phyloP scores from a whole-genome alignment of 2,797 vertebrate genomes.

The Eulemur rubriventer region DNA sequence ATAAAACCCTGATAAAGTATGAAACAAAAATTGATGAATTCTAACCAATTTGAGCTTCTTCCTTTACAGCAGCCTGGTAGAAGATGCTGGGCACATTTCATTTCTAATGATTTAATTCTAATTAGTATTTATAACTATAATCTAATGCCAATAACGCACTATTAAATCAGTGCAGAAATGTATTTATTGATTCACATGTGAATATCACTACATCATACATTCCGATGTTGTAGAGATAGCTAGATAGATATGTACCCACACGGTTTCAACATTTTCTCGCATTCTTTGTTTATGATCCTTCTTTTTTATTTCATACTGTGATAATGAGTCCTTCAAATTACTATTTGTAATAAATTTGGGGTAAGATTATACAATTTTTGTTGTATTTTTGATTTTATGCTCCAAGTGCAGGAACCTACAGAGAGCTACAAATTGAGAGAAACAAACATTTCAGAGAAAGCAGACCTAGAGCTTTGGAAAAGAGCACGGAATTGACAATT shows the following conservation, averaged over 20 bases:
- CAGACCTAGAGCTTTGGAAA: conserved; percentile 76
- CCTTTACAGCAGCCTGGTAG: background rate
- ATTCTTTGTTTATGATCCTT: conserved; percentile 79
- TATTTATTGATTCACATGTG: conserved; percentile 69
- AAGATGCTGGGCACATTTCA: background rate
- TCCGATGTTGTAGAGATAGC: conserved; percentile 51
- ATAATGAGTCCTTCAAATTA: conserved; percentile 81
- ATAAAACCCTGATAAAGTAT: conserved; percentile 41
- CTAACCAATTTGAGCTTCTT: conserved; percentile 46
- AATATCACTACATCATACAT: conserved; percentile 58
- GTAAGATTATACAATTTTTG: conserved; percentile 78
- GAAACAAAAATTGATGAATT: conserved; percentile 65
- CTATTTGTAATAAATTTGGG: conserved; percentile 81
- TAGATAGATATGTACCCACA: conserved; percentile 22
- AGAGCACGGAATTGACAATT: conserved; percentile 63
- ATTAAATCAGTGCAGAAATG: conserved; percentile 66
- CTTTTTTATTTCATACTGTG: conserved; percentile 78
- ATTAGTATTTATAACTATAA: conserved; percentile 72
- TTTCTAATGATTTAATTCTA: conserved; percentile 72
- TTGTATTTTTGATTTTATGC: conserved; percentile 76
- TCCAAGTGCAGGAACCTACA: conserved; percentile 76
- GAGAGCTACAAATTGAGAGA: conserved; percentile 76
- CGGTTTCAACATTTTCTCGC: conserved; percentile 66
- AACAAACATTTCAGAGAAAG: conserved; percentile 78
- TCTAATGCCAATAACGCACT: conserved; percentile 69